Conservation (phyloP, 2,113 vertebrate species). For the Piprites chloris region DNA sequence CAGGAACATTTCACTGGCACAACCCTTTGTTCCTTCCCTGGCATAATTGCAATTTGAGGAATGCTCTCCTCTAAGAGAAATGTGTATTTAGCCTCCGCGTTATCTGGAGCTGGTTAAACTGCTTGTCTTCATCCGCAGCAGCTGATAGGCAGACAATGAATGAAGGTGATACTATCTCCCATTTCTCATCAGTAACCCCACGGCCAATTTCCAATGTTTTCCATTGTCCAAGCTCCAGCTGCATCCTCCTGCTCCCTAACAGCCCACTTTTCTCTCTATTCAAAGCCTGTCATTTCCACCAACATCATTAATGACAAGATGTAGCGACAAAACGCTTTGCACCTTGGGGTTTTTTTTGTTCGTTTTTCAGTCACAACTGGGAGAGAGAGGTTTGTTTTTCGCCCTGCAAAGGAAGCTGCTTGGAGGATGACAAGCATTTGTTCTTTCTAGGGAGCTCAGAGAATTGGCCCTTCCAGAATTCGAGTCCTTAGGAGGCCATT, state of each 20-base stretch:
- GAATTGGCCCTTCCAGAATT: constrained; percentile 29
- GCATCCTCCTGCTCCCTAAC: constrained; percentile 36
- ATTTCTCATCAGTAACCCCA: constrained; percentile 17
- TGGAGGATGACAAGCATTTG: constrained; percentile 22
- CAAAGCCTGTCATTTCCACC: constrained; percentile 43
- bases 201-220: background rate
- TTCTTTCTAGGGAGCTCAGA: constrained; percentile 13
- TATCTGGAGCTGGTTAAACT: constrained; percentile 2
- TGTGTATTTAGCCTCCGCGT: background rate
- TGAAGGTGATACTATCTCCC: constrained; percentile 45
- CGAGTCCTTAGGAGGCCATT: constrained; percentile 22
- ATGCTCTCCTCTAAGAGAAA: background rate
- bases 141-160: constrained; percentile 35
- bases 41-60: background rate
- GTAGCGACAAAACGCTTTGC: constrained; percentile 30
- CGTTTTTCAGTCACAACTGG: background rate
- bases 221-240: constrained; percentile 38
- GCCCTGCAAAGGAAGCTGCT: constrained; percentile 22
- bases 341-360: background rate
- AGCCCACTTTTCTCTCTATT: constrained; percentile 1
- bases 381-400: constrained; percentile 36
- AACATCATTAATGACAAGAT: constrained; percentile 3
- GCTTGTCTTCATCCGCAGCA: background rate
- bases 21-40: constrained; percentile 17
- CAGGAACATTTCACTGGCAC: background rate